phyloP scores from a whole-genome alignment of 2,888 invertebrate species.

The Ichneumoninae sp. region DNA sequence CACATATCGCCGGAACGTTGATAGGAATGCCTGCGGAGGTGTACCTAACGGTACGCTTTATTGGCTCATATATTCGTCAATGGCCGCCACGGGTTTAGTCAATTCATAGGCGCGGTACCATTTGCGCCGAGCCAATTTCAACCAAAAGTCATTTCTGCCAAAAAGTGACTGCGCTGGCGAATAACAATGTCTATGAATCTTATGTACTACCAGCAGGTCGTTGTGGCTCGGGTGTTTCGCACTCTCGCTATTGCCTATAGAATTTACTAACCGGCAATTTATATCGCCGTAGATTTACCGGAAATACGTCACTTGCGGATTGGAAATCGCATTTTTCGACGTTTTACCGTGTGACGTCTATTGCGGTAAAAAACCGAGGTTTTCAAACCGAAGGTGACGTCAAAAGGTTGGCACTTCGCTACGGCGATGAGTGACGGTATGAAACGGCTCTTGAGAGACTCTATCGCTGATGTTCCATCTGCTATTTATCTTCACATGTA shows the following conservation, averaged over 20 bases:
- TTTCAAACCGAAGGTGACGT: background rate
- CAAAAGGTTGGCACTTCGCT: background rate
- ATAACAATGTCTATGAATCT: background rate
- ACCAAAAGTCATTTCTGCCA: background rate
- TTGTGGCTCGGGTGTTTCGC: background rate
- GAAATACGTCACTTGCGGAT: too few relatives aligned
- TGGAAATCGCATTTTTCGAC: too few relatives aligned
- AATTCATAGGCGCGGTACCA: slow-evolving; percentile 76
- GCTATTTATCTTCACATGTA: background rate
- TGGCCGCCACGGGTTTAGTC: slow-evolving; percentile 75
- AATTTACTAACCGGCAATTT: too few relatives aligned
- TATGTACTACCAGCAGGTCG: background rate
- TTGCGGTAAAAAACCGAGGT: background rate
- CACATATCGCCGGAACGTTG: slow-evolving; percentile 89
- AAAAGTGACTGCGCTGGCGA: background rate
- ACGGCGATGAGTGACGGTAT: background rate
- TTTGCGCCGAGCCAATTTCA: background rate
- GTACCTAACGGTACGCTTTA: slow-evolving; percentile 89
- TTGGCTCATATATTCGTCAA: slow-evolving; percentile 83
- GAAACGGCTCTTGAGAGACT: background rate
- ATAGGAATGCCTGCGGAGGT: slow-evolving; percentile 90
- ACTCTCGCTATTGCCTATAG: background rate
- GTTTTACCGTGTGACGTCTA: too few relatives aligned
- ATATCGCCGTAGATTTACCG: too few relatives aligned
- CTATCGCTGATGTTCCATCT: background rate